Evolutionary conservation across 2,888 invertebrate genomes (phyloP), one percentile per base, ranked within the genome.

Genomic region (Agelastica alni): DNA sequence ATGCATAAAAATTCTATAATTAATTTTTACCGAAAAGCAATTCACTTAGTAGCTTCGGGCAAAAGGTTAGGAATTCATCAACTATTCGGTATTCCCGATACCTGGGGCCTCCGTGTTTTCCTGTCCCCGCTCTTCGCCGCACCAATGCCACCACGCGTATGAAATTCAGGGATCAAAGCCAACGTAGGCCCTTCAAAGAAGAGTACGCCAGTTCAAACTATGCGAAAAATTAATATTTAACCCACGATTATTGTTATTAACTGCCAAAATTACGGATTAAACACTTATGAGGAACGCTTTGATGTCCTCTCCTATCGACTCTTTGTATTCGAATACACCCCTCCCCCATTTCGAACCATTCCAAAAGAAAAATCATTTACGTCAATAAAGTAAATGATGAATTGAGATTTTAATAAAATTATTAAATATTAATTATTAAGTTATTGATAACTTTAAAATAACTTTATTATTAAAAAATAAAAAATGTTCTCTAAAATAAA

Each of bases 201-300:
- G 67, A 65, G 64, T 34, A 64, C 69, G 60, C 67, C 69, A 67
- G 67, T 67, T 70, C 70, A 69, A 75, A 75, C 75, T 75, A 75
- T 75, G 75, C 72, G 74, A 75, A 75, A 75, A 75, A 75, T 75
- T 75, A 75, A 74, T 75, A 73, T 73, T 71, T 73, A 67, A 68
- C 72, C 67, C 67, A 64, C 66, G 71, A 71, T 72, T 71, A 72
- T 72, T 70, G 71, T 70, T 69, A 71, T 72, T 69, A 69, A 69
- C 67, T 69, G 67, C 63, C 65, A 62, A 69, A 69, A 68, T 65
- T 66, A 64, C 66, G 63, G 65, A 66, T 65, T 67, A 63, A 64
- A 62, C 65, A 62, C 63, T 68, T 62, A 53, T 55, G 46, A 45
- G 63, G 59, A 58, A 67, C 65, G 66, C 67, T 67, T 69, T 67